Percentiles rank a stretch among this genome's conserved stretches.
These are phyloP conservation scores for Pangasius djambal DNA, from an alignment of 2,797 vertebrate genomes.

Conservation along the genomic window DNA sequence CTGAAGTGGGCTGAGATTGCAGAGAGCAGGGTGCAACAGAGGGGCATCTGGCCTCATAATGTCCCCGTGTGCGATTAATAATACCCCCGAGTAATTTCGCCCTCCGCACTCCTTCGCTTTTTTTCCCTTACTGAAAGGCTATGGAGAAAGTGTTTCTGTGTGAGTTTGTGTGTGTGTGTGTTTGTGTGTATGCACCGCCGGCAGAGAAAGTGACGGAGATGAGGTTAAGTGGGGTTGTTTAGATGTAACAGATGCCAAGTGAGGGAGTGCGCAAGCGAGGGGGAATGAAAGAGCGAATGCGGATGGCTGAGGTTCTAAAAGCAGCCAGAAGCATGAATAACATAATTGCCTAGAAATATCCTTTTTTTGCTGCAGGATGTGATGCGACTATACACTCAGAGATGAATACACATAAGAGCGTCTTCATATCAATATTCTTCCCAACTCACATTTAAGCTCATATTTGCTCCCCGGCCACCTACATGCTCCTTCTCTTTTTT, in stretches of 20 bases:
- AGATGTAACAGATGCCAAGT: slow-evolving; percentile 79
- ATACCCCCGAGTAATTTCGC: slow-evolving; percentile 70
- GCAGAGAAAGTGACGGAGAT: slow-evolving; percentile 61
- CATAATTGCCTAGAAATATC: slow-evolving; percentile 54
- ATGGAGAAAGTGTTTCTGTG: slow-evolving; percentile 48
- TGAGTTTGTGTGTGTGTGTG: slow-evolving; percentile 42
- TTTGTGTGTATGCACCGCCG: slow-evolving; percentile 22
- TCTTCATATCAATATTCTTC: slow-evolving; percentile 29
- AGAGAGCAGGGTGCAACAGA: slow-evolving; percentile 75
- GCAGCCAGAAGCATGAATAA: slow-evolving; percentile 49
- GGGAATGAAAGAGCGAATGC: slow-evolving; percentile 50
- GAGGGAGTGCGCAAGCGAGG: slow-evolving; percentile 55
- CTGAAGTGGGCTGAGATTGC: slow-evolving; percentile 82
- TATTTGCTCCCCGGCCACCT: not conserved
- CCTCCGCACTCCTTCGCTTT: slow-evolving; percentile 46
- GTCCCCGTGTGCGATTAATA: slow-evolving; percentile 71
- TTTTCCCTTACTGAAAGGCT: slow-evolving; percentile 54
- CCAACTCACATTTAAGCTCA: not conserved
- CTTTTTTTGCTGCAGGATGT: slow-evolving; percentile 11
- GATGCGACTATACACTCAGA: not conserved
- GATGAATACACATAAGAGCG: slow-evolving; percentile 12
- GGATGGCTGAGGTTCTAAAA: slow-evolving; percentile 44
- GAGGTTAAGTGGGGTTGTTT: slow-evolving; percentile 81
- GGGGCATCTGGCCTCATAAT: slow-evolving; percentile 76
- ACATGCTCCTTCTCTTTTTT: not conserved